Evolutionary conservation across 2,797 vertebrate genomes (phyloP).

Genomic region (Acrossocheilus wenchowensis): DNA sequence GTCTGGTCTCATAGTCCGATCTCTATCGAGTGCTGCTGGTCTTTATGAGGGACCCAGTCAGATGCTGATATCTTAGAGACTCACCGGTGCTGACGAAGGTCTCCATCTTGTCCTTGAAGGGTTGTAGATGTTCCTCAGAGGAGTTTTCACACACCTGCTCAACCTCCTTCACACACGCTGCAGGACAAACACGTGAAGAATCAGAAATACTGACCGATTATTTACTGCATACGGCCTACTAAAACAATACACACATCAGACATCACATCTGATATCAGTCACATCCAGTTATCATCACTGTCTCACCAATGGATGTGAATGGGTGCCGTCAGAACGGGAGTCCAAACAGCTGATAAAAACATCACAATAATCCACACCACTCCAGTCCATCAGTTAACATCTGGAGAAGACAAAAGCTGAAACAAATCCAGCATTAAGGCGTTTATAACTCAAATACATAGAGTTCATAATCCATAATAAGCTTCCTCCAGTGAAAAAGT

Average conservation of each 20-base stretch:
- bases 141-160: constrained; percentile 87
- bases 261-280: background rate
- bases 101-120: constrained; percentile 92
- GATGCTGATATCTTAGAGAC: constrained; percentile 35
- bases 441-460: no score
- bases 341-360: no score
- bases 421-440: no score
- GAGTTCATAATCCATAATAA: no score
- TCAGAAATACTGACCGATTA: background rate
- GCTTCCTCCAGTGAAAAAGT: no score
- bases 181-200: constrained; percentile 45
- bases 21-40: no score
- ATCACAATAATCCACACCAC: no score
- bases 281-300: background rate
- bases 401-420: no score
- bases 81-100: constrained; percentile 87
- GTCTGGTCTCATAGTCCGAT: background rate
- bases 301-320: no score
- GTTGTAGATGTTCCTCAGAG: constrained; percentile 87
- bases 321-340: no score
- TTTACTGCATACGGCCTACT: background rate
- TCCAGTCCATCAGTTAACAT: no score
- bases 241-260: background rate
- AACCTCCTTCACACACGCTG: constrained; percentile 91
- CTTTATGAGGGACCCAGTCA: background rate